phyloP scores from a whole-genome alignment of 2,113 vertebrate species.

The Nicator chloris region DNA sequence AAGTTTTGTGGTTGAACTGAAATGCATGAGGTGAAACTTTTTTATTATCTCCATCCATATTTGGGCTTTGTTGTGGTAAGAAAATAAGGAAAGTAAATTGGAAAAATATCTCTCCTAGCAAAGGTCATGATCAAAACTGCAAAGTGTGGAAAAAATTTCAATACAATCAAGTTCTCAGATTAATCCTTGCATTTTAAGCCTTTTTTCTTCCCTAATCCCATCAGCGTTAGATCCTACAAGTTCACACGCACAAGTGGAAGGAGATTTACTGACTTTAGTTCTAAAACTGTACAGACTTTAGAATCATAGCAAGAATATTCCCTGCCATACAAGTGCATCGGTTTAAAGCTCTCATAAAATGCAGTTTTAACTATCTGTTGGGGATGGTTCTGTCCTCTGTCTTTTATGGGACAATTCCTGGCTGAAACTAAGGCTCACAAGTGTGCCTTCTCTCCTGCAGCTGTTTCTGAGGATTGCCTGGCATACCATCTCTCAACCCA shows the following conservation, averaged over 20 bases:
- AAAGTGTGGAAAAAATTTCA: not conserved
- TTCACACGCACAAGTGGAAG: constrained; percentile 18
- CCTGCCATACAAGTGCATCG: not conserved
- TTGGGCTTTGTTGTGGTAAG: constrained; percentile 13
- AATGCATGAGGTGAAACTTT: not conserved
- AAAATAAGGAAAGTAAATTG: constrained; percentile 28
- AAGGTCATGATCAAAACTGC: not conserved
- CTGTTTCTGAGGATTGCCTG: not conserved
- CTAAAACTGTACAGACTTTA: not conserved
- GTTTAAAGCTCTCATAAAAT: constrained; percentile 43
- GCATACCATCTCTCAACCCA: not conserved
- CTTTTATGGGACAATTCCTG: constrained; percentile 14
- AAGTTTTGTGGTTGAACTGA: not conserved
- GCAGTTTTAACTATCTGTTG: not conserved
- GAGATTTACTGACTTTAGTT: not conserved
- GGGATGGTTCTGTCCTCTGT: not conserved
- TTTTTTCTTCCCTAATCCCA: constrained; percentile 29
- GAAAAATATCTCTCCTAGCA: not conserved
- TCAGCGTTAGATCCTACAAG: not conserved
- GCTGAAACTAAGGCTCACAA: not conserved
- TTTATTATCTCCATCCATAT: not conserved
- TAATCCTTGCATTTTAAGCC: constrained; percentile 41
- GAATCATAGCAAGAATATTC: constrained; percentile 4
- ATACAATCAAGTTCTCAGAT: not conserved
- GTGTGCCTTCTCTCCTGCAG: not conserved